A percentile compares a stretch with the other conserved stretches of the same genome.
Evolutionary conservation across 2,113 vertebrate species (phyloP).

Genomic region (Odocoileus hemionus): DNA sequence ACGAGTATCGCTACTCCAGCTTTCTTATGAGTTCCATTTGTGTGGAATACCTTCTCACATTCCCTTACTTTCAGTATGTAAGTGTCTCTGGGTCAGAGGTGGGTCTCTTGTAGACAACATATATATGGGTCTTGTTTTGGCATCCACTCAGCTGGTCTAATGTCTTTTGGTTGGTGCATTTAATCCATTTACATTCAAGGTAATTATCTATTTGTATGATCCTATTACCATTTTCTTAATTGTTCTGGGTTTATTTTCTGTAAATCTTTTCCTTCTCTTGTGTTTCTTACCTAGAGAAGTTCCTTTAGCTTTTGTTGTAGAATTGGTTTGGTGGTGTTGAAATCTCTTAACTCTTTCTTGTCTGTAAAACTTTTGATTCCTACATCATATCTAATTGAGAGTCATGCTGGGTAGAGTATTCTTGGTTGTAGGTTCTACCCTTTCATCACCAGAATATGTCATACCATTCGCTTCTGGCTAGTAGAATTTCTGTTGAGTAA

Average conservation of each 20-base stretch:
- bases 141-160: neutral
- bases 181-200: neutral
- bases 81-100: neutral
- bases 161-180: neutral
- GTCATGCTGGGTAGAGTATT: neutral
- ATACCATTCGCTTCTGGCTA: neutral
- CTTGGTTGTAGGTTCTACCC: neutral
- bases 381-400: neutral
- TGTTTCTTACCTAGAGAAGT: neutral
- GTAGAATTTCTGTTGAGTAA: neutral
- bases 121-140: neutral
- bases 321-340: neutral
- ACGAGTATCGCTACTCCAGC: neutral
- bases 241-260: neutral
- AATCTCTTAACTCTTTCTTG: neutral
- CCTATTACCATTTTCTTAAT: neutral
- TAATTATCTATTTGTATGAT: neutral
- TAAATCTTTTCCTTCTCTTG: neutral
- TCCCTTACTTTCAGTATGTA: neutral
- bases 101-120: neutral
- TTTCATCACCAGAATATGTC: neutral
- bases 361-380: neutral
- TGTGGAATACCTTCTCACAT: neutral
- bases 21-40: neutral
- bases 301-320: neutral